phyloP scores from a whole-genome alignment of 2,888 invertebrate genomes.

The Drosophila mayaguana region DNA sequence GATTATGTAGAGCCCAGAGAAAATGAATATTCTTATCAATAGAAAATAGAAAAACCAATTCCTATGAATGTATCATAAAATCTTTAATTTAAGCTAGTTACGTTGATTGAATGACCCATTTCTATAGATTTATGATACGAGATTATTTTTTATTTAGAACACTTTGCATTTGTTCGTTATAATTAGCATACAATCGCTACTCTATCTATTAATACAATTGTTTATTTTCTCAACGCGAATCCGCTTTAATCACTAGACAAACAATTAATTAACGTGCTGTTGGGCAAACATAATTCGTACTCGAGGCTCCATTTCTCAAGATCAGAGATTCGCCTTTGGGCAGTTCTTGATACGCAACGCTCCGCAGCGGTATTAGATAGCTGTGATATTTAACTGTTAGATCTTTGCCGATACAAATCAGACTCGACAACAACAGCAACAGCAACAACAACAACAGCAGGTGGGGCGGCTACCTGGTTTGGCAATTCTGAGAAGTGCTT shows the following conservation, averaged over 20 bases:
- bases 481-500: slow-evolving; percentile 62
- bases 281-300: slow-evolving; percentile 54
- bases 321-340: slow-evolving; percentile 44
- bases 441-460: slow-evolving; percentile 28
- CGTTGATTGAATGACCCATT: neutral
- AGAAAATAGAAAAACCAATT: neutral
- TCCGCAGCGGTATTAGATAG: slow-evolving; percentile 43
- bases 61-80: slow-evolving; percentile 2
- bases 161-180: slow-evolving; percentile 7
- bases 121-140: neutral
- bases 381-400: slow-evolving; percentile 41
- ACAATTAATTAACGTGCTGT: slow-evolving; percentile 71
- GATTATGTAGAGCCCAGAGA: slow-evolving; percentile 24
- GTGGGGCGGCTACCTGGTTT: slow-evolving; percentile 67
- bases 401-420: slow-evolving; percentile 75
- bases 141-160: slow-evolving; percentile 1
- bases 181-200: slow-evolving; percentile 17
- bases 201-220: slow-evolving; percentile 11
- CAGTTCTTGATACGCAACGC: slow-evolving; percentile 32
- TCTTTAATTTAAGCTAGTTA: slow-evolving; percentile 7
- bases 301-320: slow-evolving; percentile 30
- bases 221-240: slow-evolving; percentile 18
- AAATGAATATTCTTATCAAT: slow-evolving; percentile 39
- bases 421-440: slow-evolving; percentile 36
- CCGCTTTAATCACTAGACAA: slow-evolving; percentile 65